Percentiles rank a stretch among this genome's conserved stretches.
phyloP scores from a whole-genome alignment of 1,140 invertebrate genomes.

The Vanessa tameamea region DNA sequence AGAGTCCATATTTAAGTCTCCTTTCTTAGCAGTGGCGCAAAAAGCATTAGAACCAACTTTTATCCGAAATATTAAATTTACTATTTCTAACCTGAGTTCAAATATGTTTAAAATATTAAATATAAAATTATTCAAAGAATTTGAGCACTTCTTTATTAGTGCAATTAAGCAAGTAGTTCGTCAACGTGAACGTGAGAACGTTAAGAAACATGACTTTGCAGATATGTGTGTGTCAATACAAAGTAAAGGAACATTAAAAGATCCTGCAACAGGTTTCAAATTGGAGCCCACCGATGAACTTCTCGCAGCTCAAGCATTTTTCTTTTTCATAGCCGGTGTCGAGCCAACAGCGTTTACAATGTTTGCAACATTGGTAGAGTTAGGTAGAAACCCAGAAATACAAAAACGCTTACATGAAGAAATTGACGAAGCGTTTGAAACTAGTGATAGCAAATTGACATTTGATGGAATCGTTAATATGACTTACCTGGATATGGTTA shows the following conservation, averaged over 20 bases:
- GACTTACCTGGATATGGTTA: constrained; percentile 65
- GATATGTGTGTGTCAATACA: constrained; percentile 54
- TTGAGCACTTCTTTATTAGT: constrained; percentile 49
- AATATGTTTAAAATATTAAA: constrained; percentile 36
- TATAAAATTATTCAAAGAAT: constrained; percentile 44
- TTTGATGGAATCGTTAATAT: constrained; percentile 60
- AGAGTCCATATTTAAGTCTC: constrained; percentile 49
- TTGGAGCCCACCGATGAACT: constrained; percentile 53
- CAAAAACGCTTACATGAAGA: constrained; percentile 82
- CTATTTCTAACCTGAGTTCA: constrained; percentile 18
- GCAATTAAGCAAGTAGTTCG: constrained; percentile 51
- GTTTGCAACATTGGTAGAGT: constrained; percentile 68
- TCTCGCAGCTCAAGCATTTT: constrained; percentile 67
- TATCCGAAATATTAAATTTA: constrained; percentile 43
- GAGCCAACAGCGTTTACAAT: constrained; percentile 83
- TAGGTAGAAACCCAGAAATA: constrained; percentile 80
- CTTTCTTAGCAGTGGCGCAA: constrained; percentile 44
- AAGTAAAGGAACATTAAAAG: constrained; percentile 42
- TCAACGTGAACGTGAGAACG: constrained; percentile 40
- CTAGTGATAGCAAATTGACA: constrained; percentile 56
- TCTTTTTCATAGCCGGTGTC: constrained; percentile 81
- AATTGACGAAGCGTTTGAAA: constrained; percentile 74
- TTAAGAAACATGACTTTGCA: constrained; percentile 54
- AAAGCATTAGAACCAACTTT: constrained; percentile 34
- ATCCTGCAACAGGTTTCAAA: constrained; percentile 45